phyloP scores from a whole-genome alignment of 2,888 invertebrate species.

The Homarus gammarus region DNA sequence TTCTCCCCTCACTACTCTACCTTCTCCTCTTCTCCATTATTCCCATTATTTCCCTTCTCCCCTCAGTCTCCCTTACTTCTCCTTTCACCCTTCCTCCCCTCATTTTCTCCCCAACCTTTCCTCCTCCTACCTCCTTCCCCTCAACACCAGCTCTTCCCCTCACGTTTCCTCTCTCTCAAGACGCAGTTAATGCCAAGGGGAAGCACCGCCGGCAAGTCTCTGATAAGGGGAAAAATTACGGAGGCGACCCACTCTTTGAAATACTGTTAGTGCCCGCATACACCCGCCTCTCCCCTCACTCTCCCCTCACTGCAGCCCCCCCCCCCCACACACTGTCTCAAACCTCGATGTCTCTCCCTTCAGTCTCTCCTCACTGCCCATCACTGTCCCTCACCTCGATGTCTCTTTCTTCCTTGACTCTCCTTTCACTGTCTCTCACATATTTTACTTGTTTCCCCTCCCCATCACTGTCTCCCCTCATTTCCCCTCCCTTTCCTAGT shows the following conservation, averaged over 20 bases:
- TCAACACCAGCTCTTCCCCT: not conserved
- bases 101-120: not conserved
- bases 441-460: not conserved
- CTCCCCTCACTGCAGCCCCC: not conserved
- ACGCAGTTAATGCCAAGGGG: no score
- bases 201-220: not conserved
- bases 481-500: not conserved
- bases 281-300: not conserved
- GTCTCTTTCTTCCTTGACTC: not conserved
- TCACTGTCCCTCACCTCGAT: not conserved
- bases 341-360: no score
- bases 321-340: not conserved
- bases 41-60: no score
- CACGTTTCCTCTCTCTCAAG: not conserved
- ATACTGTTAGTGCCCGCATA: not conserved
- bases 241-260: not conserved
- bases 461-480: not conserved
- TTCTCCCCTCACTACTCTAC: no score
- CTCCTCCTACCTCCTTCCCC: not conserved
- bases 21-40: no score
- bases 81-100: not conserved
- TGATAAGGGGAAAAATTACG: not conserved
- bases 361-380: no score
- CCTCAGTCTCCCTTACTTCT: not conserved
- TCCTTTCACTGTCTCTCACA: not conserved